A percentile compares a stretch with the other conserved stretches of the same genome.
Conservation (phyloP, 2,113 vertebrate species). For the Gymnorhina tibicen region DNA sequence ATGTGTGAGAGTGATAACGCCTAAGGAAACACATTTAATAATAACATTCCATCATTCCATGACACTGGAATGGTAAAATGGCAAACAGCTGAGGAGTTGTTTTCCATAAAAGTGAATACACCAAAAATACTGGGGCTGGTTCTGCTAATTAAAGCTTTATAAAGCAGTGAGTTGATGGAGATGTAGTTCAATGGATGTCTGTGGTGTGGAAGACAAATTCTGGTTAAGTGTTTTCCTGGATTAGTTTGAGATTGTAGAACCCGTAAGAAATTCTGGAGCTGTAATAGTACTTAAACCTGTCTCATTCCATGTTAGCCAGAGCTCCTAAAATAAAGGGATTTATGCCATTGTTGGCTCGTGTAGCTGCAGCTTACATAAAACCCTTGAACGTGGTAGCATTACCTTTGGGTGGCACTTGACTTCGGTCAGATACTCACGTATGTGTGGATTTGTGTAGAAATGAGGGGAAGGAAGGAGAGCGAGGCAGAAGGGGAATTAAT, state of each 20-base stretch:
- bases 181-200: neutral
- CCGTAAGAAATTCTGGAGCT: neutral
- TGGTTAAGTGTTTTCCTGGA: neutral
- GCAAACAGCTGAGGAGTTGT: neutral
- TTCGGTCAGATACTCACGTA: neutral
- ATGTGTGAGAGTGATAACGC: neutral
- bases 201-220: neutral
- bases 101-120: neutral
- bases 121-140: neutral
- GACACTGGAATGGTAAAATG: neutral
- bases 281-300: neutral
- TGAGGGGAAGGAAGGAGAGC: neutral
- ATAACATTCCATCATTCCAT: neutral
- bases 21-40: neutral
- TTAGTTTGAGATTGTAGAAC: neutral
- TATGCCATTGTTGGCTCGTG: neutral
- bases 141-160: neutral
- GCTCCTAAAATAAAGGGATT: neutral
- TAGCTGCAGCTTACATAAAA: neutral
- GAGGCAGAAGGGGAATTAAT: neutral
- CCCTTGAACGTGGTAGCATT: neutral
- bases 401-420: neutral
- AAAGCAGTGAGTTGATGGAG: neutral
- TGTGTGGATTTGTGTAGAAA: rapidly evolving
- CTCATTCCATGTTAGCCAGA: neutral